Percentiles rank a stretch among this genome's conserved stretches.
phyloP scores from a whole-genome alignment of 2,797 vertebrate species.

The Pitangus sulphuratus region DNA sequence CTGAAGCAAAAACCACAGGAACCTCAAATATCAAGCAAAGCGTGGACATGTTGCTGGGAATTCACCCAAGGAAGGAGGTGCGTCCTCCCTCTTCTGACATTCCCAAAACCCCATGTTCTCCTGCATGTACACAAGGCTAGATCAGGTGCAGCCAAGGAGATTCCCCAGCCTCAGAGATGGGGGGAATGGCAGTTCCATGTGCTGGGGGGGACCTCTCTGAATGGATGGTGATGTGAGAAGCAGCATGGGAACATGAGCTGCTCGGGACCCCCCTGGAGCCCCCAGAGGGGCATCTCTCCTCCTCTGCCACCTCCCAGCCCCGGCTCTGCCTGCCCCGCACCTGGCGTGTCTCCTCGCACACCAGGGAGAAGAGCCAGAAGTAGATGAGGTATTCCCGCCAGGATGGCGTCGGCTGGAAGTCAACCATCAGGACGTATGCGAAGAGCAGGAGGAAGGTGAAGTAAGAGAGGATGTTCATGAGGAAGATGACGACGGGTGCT shows the following conservation, averaged over 20 bases:
- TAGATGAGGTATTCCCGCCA: slow-evolving; percentile 87
- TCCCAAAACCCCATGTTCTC: background rate
- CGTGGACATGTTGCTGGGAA: background rate
- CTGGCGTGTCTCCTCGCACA: slow-evolving; percentile 93
- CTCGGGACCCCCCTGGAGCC: background rate
- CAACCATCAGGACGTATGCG: slow-evolving; percentile 89
- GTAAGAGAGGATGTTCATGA: slow-evolving; percentile 90
- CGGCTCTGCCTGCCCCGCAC: slow-evolving; percentile 65
- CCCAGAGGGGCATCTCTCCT: background rate
- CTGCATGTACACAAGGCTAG: background rate
- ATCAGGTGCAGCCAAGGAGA: background rate
- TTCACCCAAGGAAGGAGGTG: background rate
- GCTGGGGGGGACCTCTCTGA: background rate
- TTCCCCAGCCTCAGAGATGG: fast-evolving
- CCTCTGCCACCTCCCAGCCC: background rate
- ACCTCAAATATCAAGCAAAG: background rate
- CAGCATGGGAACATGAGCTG: fast-evolving
- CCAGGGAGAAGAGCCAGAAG: slow-evolving; percentile 90
- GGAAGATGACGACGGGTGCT: slow-evolving; percentile 85
- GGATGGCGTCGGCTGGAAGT: slow-evolving; percentile 88
- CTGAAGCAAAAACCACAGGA: background rate
- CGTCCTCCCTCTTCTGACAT: background rate
- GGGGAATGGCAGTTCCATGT: background rate
- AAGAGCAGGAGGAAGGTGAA: slow-evolving; percentile 93
- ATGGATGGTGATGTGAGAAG: background rate